These are phyloP conservation scores for Armadillidium nasatum DNA, from an alignment of 1,140 invertebrate species.

Conservation along the genomic window DNA sequence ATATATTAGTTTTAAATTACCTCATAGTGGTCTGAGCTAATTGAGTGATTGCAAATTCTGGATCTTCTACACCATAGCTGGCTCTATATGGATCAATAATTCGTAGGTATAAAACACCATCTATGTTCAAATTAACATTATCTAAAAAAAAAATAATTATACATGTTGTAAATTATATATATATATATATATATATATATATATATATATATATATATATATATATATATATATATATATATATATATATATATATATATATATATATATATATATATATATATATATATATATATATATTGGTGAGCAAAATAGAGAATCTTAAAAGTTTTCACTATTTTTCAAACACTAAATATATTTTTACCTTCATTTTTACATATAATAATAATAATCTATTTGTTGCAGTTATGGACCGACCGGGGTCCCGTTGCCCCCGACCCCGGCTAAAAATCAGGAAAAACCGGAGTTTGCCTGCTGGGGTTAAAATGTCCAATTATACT, in stretches of 20 bases:
- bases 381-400: too few relatives aligned
- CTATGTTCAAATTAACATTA: constrained; percentile 93
- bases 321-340: too few relatives aligned
- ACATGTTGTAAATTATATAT: background rate
- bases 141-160: constrained; percentile 54
- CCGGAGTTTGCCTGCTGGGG: too few relatives aligned
- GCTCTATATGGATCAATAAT: constrained; percentile 94
- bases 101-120: constrained; percentile 93
- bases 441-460: too few relatives aligned
- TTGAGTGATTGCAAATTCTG: constrained; percentile 98
- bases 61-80: constrained; percentile 98
- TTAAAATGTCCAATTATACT: too few relatives aligned
- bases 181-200: background rate
- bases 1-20: constrained; percentile 57
- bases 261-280: constrained; percentile 18
- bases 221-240: constrained; percentile 18
- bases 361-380: too few relatives aligned
- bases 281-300: too few relatives aligned
- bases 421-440: too few relatives aligned
- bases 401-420: too few relatives aligned
- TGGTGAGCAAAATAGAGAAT: too few relatives aligned
- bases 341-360: too few relatives aligned
- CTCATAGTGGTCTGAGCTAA: constrained; percentile 98
- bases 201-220: constrained; percentile 12
- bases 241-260: constrained; percentile 18